Base-by-base conservation (phyloP, 2,113 vertebrate species). In the Furnarius figulus region DNA sequence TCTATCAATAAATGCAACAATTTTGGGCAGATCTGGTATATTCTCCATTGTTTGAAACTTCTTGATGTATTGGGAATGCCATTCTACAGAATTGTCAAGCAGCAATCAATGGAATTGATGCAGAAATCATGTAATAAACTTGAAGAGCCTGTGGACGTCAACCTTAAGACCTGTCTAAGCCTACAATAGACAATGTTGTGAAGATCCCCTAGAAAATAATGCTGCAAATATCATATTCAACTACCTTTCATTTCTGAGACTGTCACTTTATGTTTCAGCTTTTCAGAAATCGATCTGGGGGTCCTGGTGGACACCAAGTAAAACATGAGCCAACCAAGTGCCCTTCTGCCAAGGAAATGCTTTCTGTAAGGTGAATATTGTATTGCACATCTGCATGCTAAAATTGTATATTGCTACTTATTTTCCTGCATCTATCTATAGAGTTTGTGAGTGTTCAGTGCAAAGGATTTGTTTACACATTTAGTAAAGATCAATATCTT, bases 401-500 rank as follows among this genome's bases (percentile, higher is more conserved):
- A 21, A 65, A 58, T 14, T 33, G 13, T 33, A 5, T 53, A 28
- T 65, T 35, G 30, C 33, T 71, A 49, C 47, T 63, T 14, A 2
- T 88, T 88, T 73, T 74, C 37, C 59, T 50, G 37, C 42, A 14
- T 74, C 65, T 89, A 21, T 46, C 8, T 71, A 28, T 46, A 58
- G n/a, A 55, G 8, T 33, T n/a, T 13, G 1, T 47, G 27, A 33
- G 49, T 82, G 39, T 12, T 76, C 31, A 72, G 28, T 70, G 30
- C 9, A 76, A 85, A 72, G 17, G 24, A 75, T 89, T 95, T 89
- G 62, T 85, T 97, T 87, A 85, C n/a, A 40, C 65, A 56, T 87
- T 91, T 86, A 80, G 31, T 59, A 82, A 68, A 78, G 47, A 94
- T 93, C 90, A 81, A 62, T 91, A 92, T n/a, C 2, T 85, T 93